Base-by-base conservation (phyloP, 1,140 invertebrate genomes). In the Cephus cinctus region DNA sequence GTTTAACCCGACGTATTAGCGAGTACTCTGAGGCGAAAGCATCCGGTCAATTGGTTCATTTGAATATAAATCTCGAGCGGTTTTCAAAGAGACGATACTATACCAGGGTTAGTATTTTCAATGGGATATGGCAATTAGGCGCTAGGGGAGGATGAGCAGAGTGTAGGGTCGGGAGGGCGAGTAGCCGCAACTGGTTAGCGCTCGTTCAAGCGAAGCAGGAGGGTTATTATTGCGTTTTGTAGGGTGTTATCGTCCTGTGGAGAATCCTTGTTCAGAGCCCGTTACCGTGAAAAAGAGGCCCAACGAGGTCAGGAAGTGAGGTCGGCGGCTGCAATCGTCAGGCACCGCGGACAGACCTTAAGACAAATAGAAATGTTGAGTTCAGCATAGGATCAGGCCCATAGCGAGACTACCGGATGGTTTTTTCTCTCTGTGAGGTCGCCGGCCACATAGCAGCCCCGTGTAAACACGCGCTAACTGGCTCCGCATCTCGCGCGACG, bases 391-490 rank as follows among this genome's bases (percentile, higher is more conserved):
- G n/a, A n/a, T n/a, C n/a, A n/a, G n/a, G n/a, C n/a, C n/a, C n/a
- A n/a, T n/a, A n/a, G n/a, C n/a, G n/a, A n/a, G n/a, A n/a, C n/a
- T n/a, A n/a, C n/a, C n/a, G n/a, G n/a, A n/a, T n/a, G n/a, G n/a
- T n/a, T n/a, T n/a, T n/a, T n/a, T n/a, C 43, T 48, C 50, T 56
- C 56, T 61, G 57, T 61, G 58, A 67, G 66, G 69, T 71, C 65
- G 62, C 58, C 62, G 66, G 65, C 67, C 65, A 65, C 72, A 73
- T 73, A 71, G 69, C 67, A 63, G 59, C 70, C 67, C 73, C 73
- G 71, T 75, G 73, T 73, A 75, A 75, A 75, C 73, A 75, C 71
- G 73, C 68, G 67, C 71, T 73, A 75, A 73, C 71, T 75, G 65
- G 68, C 71, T 69, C 54, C 6, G 6, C 25, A n/a, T 6, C 25